These are phyloP conservation scores for Melanaphis sacchari DNA, from an alignment of 1,140 invertebrate genomes.

Conservation along the genomic window DNA sequence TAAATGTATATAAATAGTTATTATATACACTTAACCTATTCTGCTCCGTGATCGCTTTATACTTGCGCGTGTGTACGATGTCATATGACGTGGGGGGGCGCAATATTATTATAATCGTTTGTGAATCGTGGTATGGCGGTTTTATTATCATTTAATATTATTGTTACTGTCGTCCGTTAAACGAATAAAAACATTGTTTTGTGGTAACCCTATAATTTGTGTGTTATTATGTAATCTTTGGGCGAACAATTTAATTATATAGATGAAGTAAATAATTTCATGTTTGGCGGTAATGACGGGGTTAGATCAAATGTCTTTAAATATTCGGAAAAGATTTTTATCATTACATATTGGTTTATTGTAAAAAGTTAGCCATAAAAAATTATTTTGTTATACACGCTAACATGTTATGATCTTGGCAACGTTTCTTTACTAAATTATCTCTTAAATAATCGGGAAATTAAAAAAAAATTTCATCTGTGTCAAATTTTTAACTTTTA, in stretches of 20 bases:
- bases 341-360: not conserved
- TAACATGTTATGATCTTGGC: not conserved
- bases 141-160: not conserved
- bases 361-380: not conserved
- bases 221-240: too few species aligned
- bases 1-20: not conserved
- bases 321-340: not conserved
- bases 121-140: not conserved
- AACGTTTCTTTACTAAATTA: not conserved
- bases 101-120: not conserved
- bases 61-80: not conserved
- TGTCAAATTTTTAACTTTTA: not conserved
- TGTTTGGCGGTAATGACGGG: not conserved
- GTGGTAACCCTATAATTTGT: not conserved
- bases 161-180: not conserved
- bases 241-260: not conserved
- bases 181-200: not conserved
- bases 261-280: not conserved
- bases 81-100: not conserved
- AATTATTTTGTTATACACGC: not conserved
- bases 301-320: not conserved
- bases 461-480: not conserved
- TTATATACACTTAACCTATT: not conserved
- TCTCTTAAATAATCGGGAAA: not conserved
- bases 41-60: too few species aligned